These are phyloP conservation scores for Plutella xylostella DNA, from an alignment of 2,888 invertebrate genomes.

Conservation along the genomic window DNA sequence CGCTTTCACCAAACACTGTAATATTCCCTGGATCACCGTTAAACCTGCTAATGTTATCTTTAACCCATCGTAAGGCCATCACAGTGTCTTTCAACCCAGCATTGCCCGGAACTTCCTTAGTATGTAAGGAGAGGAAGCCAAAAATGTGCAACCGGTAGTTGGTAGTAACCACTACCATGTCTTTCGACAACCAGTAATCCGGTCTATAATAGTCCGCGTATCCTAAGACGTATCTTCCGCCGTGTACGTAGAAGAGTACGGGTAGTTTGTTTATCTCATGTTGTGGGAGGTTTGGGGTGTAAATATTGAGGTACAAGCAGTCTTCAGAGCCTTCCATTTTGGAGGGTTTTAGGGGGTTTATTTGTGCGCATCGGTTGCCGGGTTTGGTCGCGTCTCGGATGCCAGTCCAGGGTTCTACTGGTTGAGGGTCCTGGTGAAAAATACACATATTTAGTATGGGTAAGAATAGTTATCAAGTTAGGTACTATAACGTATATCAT, in stretches of 20 bases:
- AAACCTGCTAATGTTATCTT: slow-evolving; percentile 38
- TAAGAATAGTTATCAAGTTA: too few relatives aligned
- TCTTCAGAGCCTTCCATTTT: slow-evolving; percentile 69
- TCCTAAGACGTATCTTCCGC: slow-evolving; percentile 66
- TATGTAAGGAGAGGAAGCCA: slow-evolving; percentile 46
- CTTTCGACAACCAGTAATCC: slow-evolving; percentile 42
- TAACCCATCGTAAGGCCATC: slow-evolving; percentile 50
- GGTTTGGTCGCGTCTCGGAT: slow-evolving; percentile 47
- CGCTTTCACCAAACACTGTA: slow-evolving; percentile 50
- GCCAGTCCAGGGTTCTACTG: slow-evolving; percentile 38
- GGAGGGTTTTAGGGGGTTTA: slow-evolving; percentile 40
- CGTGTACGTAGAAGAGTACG: slow-evolving; percentile 69
- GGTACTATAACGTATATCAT: too few relatives aligned
- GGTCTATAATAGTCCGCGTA: slow-evolving; percentile 59
- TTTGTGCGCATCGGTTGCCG: slow-evolving; percentile 49
- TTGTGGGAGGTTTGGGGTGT: slow-evolving; percentile 66
- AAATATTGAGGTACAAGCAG: slow-evolving; percentile 76
- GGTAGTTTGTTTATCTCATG: slow-evolving; percentile 44
- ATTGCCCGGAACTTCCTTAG: slow-evolving; percentile 50
- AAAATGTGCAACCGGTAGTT: slow-evolving; percentile 49
- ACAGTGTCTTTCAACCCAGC: slow-evolving; percentile 46
- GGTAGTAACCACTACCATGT: slow-evolving; percentile 46
- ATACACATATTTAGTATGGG: too few relatives aligned
- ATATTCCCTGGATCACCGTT: slow-evolving; percentile 45
- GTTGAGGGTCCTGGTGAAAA: slow-evolving; percentile 49